A percentile compares a stretch with the other conserved stretches of the same genome.
Conservation (phyloP, 2,797 vertebrate genomes). For the Coreius guichenoti region DNA sequence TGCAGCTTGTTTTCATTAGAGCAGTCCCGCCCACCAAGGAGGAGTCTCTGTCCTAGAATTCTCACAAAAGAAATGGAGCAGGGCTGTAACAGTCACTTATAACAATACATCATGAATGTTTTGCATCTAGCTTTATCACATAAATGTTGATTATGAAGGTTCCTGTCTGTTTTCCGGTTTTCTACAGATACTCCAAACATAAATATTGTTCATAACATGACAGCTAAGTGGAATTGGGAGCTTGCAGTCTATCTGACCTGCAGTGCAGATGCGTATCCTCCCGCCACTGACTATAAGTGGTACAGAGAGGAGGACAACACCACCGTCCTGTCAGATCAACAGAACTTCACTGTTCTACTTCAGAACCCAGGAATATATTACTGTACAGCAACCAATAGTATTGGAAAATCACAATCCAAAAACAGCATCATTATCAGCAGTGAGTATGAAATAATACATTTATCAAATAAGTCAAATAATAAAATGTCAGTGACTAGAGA, state of each 20-base stretch:
- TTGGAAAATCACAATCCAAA: slow-evolving; percentile 45
- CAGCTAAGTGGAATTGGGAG: accelerated
- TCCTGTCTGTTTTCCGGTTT: background rate
- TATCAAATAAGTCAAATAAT: background rate
- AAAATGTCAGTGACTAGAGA: background rate
- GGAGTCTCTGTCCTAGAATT: no score
- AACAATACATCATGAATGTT: background rate
- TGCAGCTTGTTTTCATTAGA: no score
- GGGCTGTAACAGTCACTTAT: no score
- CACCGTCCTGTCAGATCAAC: accelerated
- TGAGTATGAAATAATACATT: slow-evolving; percentile 58
- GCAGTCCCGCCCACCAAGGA: no score
- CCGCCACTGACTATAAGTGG: slow-evolving; percentile 52
- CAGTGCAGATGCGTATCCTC: slow-evolving; percentile 62
- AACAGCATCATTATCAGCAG: slow-evolving; percentile 51
- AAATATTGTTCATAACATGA: slow-evolving; percentile 52
- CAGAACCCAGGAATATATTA: slow-evolving; percentile 67
- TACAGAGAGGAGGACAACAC: slow-evolving; percentile 15
- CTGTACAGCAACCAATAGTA: slow-evolving; percentile 65
- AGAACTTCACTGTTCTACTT: slow-evolving; percentile 62
- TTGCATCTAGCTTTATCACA: background rate
- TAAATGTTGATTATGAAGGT: background rate
- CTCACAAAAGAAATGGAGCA: no score
- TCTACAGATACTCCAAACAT: slow-evolving; percentile 69
- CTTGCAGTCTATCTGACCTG: slow-evolving; percentile 67